Percentiles rank a stretch among this genome's conserved stretches.
These are phyloP conservation scores for Drosophila burlai DNA, from an alignment of 1,140 invertebrate genomes.

Conservation along the genomic window DNA sequence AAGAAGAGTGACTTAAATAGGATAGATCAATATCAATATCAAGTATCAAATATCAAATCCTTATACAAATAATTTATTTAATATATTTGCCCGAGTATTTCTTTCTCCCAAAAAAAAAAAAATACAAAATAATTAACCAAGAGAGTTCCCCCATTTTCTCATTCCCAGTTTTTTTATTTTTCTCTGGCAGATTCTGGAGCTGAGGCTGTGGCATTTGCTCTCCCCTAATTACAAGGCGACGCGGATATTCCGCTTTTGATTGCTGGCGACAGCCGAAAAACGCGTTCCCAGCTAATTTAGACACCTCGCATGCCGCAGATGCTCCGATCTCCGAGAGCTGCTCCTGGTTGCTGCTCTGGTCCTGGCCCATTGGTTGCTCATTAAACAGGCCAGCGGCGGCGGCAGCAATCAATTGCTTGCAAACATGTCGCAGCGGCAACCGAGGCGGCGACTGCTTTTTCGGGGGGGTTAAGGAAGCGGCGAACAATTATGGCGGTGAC, in stretches of 20 bases:
- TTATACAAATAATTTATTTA: background rate
- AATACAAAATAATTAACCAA: too few relatives aligned
- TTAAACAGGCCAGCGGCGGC: slow-evolving; percentile 57
- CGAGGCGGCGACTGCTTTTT: background rate
- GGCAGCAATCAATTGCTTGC: slow-evolving; percentile 67
- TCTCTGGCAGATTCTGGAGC: slow-evolving; percentile 2
- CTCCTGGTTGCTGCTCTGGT: background rate
- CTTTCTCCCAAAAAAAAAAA: background rate
- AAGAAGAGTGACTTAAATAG: too few relatives aligned
- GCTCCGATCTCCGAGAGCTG: slow-evolving; percentile 15
- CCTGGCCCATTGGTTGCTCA: slow-evolving; percentile 40
- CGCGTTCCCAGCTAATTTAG: slow-evolving; percentile 83
- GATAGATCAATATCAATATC: background rate
- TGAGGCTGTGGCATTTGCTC: slow-evolving; percentile 49
- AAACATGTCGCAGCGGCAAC: slow-evolving; percentile 51
- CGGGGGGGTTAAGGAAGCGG: slow-evolving; percentile 30
- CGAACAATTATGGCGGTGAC: slow-evolving; percentile 79
- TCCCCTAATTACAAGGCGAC: slow-evolving; percentile 68
- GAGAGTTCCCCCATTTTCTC: background rate
- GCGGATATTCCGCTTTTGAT: slow-evolving; percentile 73
- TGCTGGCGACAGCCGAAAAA: slow-evolving; percentile 71
- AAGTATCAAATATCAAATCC: background rate
- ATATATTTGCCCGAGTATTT: background rate
- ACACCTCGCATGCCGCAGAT: slow-evolving; percentile 79
- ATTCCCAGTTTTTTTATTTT: background rate